Base-by-base conservation (phyloP, 2,888 invertebrate species). In the Malthinus flaveolus region DNA sequence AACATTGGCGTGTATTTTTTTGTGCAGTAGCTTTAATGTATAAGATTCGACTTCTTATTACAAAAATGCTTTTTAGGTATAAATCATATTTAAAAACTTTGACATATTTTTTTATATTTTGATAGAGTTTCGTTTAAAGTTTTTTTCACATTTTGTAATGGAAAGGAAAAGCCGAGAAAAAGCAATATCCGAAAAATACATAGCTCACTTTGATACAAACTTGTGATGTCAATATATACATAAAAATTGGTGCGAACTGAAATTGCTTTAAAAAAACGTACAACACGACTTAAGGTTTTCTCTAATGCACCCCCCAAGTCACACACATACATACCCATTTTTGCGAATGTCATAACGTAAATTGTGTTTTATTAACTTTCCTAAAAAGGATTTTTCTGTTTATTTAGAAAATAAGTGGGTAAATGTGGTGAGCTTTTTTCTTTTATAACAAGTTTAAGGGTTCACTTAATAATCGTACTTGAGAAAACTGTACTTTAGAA, bases 371-470 rank as follows among this genome's bases (percentile, higher is more conserved):
- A 59, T 59, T 59, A 55, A 59, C 59, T 53, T 49, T 15, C 54
- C 50, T 49, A 59, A 54, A 59, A 59, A 59, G 59, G 59, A 59
- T 59, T 59, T 54, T 59, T 59, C 49, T 59, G 59, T 59, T 59
- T 59, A 59, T 54, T 54, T 54, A 56, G 49, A 56, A 42, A 56
- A 49, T 56, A 56, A 56, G 49, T 59, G 37, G 42, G 35, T 15
- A 47, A 48, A 52, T 39, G 48, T 39, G 54, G 23, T 42, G 39
- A 42, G 23, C 23, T 42, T 42, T 42, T 42, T 42, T 42, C 39
- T 42, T 23, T 42, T 42, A 42, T 42, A 23, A 42, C 39, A 23
- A 23, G 23, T 42, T 42, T 23, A 42, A 42, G 39, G 23, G 23
- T 23, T 23, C 23, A 23, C 23, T 23, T 23, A 23, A 23, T 23